Conservation (phyloP, 2,797 vertebrate genomes). For the Mallotus villosus region DNA sequence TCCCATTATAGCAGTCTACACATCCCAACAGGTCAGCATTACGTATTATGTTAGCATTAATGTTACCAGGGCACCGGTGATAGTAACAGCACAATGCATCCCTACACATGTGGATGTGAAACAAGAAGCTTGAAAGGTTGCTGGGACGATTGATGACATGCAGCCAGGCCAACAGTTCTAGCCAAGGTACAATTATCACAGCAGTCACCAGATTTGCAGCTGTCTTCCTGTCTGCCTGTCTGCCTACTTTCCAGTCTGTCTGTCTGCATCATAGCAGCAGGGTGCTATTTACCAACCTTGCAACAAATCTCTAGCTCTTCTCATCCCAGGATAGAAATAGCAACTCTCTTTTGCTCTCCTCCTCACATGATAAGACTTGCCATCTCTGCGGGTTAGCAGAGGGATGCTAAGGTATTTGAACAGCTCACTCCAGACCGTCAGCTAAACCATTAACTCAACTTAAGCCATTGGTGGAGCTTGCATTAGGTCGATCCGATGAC, state of each 20-base stretch:
- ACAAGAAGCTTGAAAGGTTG: not conserved
- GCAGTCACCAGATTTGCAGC: not conserved
- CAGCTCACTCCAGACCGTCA: not conserved
- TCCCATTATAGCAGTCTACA: too few species aligned
- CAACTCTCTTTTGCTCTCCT: not conserved
- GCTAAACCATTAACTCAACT: not conserved
- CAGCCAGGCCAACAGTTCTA: not conserved
- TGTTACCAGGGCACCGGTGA: not conserved
- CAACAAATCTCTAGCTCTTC: too few species aligned
- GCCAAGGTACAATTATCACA: not conserved
- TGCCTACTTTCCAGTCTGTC: not conserved
- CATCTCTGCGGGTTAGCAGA: not conserved
- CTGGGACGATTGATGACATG: not conserved
- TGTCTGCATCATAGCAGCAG: not conserved
- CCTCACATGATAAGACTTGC: not conserved
- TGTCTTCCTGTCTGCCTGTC: not conserved
- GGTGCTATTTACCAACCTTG: not conserved
- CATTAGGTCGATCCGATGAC: not conserved
- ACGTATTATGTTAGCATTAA: not conserved
- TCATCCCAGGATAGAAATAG: not conserved
- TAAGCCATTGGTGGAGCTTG: constrained; percentile 8
- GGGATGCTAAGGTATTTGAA: not conserved
- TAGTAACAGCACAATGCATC: not conserved
- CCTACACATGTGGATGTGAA: not conserved
- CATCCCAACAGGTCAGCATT: too few species aligned